Conservation (phyloP, 92 coral and sea anemone species). For the Zoanthus sansibaricus region DNA sequence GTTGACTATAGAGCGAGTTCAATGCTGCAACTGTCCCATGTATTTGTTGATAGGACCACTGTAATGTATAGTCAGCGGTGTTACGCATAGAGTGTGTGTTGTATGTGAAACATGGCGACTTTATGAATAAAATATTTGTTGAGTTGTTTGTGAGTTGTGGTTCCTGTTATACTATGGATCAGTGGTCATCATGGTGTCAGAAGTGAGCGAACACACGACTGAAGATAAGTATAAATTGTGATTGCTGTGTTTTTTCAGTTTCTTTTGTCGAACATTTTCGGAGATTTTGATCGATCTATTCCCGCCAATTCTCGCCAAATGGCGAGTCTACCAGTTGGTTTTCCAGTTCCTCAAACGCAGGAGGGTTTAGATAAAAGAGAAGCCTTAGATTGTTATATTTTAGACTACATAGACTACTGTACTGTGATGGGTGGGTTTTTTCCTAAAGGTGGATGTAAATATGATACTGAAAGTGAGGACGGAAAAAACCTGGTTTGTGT, state of each 20-base stretch:
- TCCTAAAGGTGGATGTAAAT: conserved; percentile 21
- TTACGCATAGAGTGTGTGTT: too few species aligned
- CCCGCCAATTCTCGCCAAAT: background rate
- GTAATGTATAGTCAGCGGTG: too few species aligned
- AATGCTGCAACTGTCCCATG: too few species aligned
- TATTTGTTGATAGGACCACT: too few species aligned
- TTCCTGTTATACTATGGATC: background rate
- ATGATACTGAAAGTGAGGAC: background rate
- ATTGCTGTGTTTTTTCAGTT: background rate
- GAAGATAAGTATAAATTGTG: background rate
- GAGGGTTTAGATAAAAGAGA: conserved; percentile 38
- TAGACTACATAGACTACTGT: conserved; percentile 14
- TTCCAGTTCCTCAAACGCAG: conserved; percentile 37
- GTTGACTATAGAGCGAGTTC: conserved; percentile 33
- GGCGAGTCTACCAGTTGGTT: conserved; percentile 30
- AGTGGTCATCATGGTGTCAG: background rate
- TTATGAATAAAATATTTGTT: too few species aligned
- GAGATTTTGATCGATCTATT: background rate
- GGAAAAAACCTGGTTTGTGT: conserved; percentile 44
- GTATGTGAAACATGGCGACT: too few species aligned
- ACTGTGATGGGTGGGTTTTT: conserved; percentile 8
- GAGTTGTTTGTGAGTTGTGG: too few species aligned
- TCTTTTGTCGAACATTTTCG: background rate
- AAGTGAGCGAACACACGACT: background rate
- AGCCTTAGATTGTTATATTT: conserved; percentile 11